A percentile compares a stretch with the other conserved stretches of the same genome.
Conservation (phyloP, 2,888 invertebrate genomes). For the Amorpha juglandis region DNA sequence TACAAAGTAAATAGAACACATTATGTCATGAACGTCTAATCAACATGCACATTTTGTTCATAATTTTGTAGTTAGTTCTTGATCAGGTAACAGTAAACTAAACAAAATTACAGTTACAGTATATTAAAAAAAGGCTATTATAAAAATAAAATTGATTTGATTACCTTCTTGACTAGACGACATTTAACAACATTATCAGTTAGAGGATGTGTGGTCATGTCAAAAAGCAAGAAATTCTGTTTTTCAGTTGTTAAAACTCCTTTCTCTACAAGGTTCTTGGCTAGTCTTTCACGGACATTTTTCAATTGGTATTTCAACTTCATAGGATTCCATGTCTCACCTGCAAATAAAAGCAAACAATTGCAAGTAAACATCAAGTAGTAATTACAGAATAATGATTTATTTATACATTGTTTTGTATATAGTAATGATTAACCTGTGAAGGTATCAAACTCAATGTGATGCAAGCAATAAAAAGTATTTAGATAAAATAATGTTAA, state of each 20-base stretch:
- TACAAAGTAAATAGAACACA: not conserved
- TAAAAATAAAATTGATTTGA: not conserved
- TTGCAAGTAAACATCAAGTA: not conserved
- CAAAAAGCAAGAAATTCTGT: constrained; percentile 99
- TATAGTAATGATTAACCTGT: not conserved
- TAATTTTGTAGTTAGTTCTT: too few species aligned
- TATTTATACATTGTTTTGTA: too few species aligned
- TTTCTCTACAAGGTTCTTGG: constrained; percentile 99
- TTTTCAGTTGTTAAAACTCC: constrained; percentile 99
- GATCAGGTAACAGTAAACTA: too few species aligned
- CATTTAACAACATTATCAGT: constrained; percentile 98
- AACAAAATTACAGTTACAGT: not conserved
- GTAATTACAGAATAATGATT: not conserved
- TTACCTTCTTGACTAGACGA: constrained; percentile 97
- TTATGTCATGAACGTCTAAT: not conserved
- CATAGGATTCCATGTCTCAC: constrained; percentile 99
- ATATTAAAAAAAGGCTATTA: not conserved
- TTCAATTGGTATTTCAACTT: constrained; percentile 99
- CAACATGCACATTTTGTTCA: not conserved
- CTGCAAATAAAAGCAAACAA: constrained; percentile 75
- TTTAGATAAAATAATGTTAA: too few species aligned
- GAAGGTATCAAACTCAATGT: too few species aligned
- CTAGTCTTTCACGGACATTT: constrained; percentile 99
- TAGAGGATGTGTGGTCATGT: constrained; percentile 99
- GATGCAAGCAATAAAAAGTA: too few species aligned